phyloP scores from a whole-genome alignment of 2,797 vertebrate species.

The Bovichtus variegatus region DNA sequence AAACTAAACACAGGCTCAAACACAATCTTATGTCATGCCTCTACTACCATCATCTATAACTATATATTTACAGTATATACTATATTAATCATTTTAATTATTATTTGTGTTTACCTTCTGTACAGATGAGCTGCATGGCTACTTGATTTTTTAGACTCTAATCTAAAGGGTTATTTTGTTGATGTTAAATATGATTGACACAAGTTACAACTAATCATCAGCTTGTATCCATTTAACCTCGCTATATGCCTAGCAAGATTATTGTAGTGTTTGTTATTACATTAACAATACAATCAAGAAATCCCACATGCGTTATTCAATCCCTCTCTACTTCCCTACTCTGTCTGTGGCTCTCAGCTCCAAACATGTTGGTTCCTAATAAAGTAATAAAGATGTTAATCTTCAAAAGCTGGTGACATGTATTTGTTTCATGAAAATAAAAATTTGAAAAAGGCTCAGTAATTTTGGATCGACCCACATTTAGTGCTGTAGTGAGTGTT shows the following conservation, averaged over 20 bases:
- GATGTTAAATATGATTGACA: neutral
- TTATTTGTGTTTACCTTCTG: neutral
- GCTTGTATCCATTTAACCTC: neutral
- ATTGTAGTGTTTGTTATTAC: neutral
- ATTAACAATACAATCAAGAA: neutral
- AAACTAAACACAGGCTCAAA: neutral
- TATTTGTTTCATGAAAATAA: neutral
- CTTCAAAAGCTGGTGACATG: neutral
- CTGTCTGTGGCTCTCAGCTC: neutral
- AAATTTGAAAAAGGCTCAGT: neutral
- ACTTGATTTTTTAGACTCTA: neutral
- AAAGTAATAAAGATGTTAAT: neutral
- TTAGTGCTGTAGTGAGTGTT: neutral
- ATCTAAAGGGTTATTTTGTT: neutral
- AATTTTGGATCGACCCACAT: neutral
- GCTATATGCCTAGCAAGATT: neutral
- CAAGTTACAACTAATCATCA: neutral
- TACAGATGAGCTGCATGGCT: too few relatives aligned
- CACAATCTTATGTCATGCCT: too few relatives aligned
- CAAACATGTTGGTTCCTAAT: neutral
- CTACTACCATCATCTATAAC: too few relatives aligned
- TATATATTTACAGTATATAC: too few relatives aligned
- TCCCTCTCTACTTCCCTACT: neutral
- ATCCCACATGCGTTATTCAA: neutral
- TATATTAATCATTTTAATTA: too few relatives aligned